These are phyloP conservation scores for Oligia fasciuncula DNA, from an alignment of 2,888 invertebrate species.

Conservation along the genomic window DNA sequence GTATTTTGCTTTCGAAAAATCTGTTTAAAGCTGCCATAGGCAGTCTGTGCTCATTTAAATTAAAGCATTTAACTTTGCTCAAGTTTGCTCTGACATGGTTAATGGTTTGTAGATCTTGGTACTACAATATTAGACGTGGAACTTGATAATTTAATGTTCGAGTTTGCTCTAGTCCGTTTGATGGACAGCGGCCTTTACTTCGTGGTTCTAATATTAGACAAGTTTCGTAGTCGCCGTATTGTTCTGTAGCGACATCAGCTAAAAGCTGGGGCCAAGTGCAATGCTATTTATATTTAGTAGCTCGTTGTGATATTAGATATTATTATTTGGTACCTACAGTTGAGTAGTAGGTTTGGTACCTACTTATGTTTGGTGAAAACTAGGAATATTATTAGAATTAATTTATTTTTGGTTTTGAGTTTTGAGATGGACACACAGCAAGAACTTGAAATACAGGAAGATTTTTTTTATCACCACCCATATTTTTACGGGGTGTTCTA, in stretches of 20 bases:
- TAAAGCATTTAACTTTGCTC: slow-evolving; percentile 22
- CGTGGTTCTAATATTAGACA: slow-evolving; percentile 38
- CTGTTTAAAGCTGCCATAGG: slow-evolving; percentile 20
- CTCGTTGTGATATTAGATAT: not conserved
- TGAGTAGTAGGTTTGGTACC: no score
- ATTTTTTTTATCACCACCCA: no score
- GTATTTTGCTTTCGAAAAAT: slow-evolving; percentile 28
- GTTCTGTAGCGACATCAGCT: slow-evolving; percentile 22
- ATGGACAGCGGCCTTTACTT: slow-evolving; percentile 6
- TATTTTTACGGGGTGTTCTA: no score
- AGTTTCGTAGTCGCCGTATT: slow-evolving; percentile 30
- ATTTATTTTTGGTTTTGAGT: no score
- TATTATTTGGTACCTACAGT: not conserved
- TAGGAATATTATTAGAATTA: not conserved
- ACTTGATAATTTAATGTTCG: not conserved
- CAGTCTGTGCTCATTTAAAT: slow-evolving; percentile 17
- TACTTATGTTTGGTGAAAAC: not conserved
- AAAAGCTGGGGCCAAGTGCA: slow-evolving; percentile 1
- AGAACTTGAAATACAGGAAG: no score
- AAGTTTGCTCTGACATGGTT: not conserved
- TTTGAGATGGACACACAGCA: no score
- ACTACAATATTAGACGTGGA: not conserved
- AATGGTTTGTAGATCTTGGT: not conserved
- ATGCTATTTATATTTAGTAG: slow-evolving; percentile 1
- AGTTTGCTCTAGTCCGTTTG: not conserved